phyloP scores from a whole-genome alignment of 2,113 vertebrate genomes.

The Lasiurus borealis region DNA sequence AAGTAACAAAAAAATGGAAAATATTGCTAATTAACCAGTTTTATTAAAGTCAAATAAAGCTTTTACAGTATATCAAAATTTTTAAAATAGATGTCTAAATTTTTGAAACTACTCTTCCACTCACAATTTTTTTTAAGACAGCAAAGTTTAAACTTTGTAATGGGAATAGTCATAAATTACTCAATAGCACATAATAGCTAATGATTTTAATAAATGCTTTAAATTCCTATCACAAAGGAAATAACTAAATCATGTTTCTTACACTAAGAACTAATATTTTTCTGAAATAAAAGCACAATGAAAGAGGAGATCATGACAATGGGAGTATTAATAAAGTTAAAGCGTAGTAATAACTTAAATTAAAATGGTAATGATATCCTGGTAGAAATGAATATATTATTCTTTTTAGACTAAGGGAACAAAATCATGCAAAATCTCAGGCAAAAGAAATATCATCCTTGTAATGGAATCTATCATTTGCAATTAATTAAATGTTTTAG shows the following conservation, averaged over 20 bases:
- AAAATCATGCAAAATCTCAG: constrained; percentile 10
- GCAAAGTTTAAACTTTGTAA: constrained; percentile 17
- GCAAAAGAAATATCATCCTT: background rate
- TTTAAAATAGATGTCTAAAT: background rate
- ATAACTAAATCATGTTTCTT: constrained; percentile 26
- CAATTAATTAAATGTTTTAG: constrained; percentile 44
- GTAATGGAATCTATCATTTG: background rate
- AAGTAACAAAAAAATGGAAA: constrained; percentile 13
- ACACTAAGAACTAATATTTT: background rate
- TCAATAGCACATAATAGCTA: background rate
- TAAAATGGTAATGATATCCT: constrained; percentile 41
- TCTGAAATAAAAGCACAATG: constrained; percentile 50
- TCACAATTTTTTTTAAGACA: background rate
- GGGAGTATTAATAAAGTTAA: background rate
- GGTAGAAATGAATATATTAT: background rate
- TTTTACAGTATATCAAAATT: background rate
- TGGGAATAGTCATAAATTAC: constrained; percentile 13
- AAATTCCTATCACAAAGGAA: constrained; percentile 57
- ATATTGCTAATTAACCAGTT: background rate
- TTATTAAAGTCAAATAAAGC: background rate
- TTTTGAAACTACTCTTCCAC: background rate
- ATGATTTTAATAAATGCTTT: constrained; percentile 23
- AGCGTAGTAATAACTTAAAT: constrained; percentile 41
- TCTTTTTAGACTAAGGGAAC: background rate
- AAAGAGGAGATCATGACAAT: constrained; percentile 1